Percentiles rank a stretch among this genome's conserved stretches.
Conservation (phyloP, 2,113 vertebrate genomes). For the Oplegnathus fasciatus region DNA sequence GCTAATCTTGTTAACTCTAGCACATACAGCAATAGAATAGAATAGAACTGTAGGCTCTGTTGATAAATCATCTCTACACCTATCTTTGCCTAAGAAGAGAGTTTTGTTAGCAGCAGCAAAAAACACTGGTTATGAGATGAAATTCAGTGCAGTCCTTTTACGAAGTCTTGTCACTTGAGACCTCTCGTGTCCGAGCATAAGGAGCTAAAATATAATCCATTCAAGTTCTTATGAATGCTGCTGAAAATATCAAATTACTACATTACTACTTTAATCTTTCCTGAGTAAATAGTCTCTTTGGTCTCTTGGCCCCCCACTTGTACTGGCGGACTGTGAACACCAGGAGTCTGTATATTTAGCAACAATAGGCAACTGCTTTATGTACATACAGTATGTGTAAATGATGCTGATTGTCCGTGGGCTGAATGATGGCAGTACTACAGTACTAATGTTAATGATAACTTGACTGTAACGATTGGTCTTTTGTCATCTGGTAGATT, state of each 20-base stretch:
- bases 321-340: no score
- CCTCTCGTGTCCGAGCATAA: background rate
- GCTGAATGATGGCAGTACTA: background rate
- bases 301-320: no score
- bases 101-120: background rate
- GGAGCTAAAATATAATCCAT: background rate
- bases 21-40: no score
- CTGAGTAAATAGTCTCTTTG: background rate
- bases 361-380: no score
- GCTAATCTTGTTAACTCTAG: no score
- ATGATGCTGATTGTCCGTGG: background rate
- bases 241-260: background rate
- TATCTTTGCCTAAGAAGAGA: background rate
- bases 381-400: no score
- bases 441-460: background rate
- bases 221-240: background rate
- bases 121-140: background rate
- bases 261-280: background rate
- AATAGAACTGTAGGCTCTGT: background rate
- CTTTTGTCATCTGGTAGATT: background rate
- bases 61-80: background rate
- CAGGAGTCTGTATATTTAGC: no score
- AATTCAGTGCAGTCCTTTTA: background rate
- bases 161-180: no score
- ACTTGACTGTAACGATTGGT: background rate